Conservation (phyloP, 1,140 invertebrate species). For the Gonioctena quinquepunctata region DNA sequence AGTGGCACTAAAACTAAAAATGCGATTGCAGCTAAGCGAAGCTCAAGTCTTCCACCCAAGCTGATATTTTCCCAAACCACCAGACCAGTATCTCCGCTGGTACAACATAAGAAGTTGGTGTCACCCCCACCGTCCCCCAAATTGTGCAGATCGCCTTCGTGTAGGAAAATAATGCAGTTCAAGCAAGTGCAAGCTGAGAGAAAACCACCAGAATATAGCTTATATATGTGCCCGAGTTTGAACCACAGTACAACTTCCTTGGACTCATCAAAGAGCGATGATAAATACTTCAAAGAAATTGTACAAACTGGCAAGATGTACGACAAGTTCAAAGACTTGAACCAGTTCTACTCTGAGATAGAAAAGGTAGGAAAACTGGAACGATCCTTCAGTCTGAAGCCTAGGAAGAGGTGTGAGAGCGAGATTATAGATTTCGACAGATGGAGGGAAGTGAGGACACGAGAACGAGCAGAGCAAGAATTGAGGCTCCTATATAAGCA, state of each 20-base stretch:
- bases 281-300: conserved; percentile 72
- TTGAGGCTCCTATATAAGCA: conserved; percentile 77
- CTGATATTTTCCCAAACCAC: conserved; percentile 39
- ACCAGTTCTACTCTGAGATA: conserved; percentile 83
- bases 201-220: conserved; percentile 14
- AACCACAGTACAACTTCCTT: conserved; percentile 38
- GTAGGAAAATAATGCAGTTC: conserved; percentile 62
- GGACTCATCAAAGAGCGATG: conserved; percentile 48
- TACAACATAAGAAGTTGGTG: conserved; percentile 31
- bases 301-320: conserved; percentile 74
- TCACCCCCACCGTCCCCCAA: conserved; percentile 53
- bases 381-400: conserved; percentile 70
- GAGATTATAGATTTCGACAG: conserved; percentile 85
- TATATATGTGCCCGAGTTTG: conserved; percentile 46
- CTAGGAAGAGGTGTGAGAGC: conserved; percentile 71
- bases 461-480: conserved; percentile 82
- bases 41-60: conserved; percentile 54
- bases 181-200: conserved; percentile 47
- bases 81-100: conserved; percentile 40
- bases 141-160: conserved; percentile 66
- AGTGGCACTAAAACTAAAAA: conserved; percentile 46
- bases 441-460: conserved; percentile 79
- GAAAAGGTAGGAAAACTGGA: conserved; percentile 85
- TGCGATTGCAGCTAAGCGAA: conserved; percentile 51
- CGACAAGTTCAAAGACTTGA: conserved; percentile 81